Evolutionary conservation across 1,140 invertebrate species (phyloP), one percentile per base, ranked within the genome.

Genomic region (Plectrocnemia conspersa): DNA sequence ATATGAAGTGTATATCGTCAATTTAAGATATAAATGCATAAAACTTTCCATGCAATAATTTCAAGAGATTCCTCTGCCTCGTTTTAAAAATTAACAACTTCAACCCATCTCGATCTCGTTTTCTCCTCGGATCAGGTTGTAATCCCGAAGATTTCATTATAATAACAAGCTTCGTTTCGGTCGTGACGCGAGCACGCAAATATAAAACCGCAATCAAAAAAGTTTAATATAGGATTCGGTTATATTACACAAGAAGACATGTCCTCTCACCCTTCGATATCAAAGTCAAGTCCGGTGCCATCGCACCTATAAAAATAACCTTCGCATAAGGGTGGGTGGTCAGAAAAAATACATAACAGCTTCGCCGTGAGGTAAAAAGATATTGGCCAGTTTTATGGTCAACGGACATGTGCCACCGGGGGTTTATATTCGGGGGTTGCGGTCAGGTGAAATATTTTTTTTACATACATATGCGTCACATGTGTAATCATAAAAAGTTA

Each of bases 251-350:
- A n/a, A n/a, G n/a, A 27, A 36, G 53, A 48, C 15, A 36, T n/a
- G 33, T 13, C 47, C 9, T 33, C 47, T n/a, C 27, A 19, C 53
- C 53, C 49, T 41, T 15, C 18, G 49, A 25, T 41, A 38, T 47
- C 21, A 25, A 10, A 23, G 22, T 19, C 7, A 13, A 6, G 46
- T 29, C 21, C 35, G 16, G 15, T 35, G 54, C 22, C 50, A 44
- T 61, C 54, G 59, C 59, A 61, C 59, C 59, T 61, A 61, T 61
- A 61, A 61, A 61, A 61, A 61, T 57, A 61, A 56, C 59, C 50
- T 54, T 41, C 48, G 41, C 54, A 57, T 56, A 56, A 54, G 44
- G 35, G 50, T 15, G 50, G 36, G 45, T 46, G 32, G 40, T n/a
- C 44, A 13, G 16, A 50, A 50, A 50, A 50, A 50, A 50, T 38